These are phyloP conservation scores for Drosophila eugracilis DNA, from an alignment of 1,140 invertebrate genomes.

Conservation along the genomic window DNA sequence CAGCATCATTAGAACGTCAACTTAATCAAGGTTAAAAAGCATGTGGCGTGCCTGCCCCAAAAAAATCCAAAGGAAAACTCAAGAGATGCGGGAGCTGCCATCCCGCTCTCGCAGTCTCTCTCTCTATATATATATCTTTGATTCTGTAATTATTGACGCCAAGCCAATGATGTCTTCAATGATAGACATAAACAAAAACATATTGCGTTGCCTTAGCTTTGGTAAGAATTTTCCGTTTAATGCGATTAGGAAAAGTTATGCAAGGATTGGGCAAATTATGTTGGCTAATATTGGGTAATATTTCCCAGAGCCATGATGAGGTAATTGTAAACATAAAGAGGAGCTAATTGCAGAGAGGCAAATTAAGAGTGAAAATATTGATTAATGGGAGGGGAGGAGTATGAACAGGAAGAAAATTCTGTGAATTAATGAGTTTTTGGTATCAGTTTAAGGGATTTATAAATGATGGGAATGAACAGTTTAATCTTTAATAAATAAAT, in stretches of 20 bases:
- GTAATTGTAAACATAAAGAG: slow-evolving; percentile 6
- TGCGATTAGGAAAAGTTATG: slow-evolving; percentile 59
- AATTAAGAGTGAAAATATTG: slow-evolving; percentile 1
- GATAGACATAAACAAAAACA: slow-evolving; percentile 38
- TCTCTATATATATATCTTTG: slow-evolving; percentile 15
- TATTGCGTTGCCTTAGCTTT: slow-evolving; percentile 29
- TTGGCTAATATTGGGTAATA: slow-evolving; percentile 41
- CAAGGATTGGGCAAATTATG: slow-evolving; percentile 50
- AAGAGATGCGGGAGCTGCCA: slow-evolving; percentile 19
- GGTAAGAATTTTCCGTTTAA: slow-evolving; percentile 32
- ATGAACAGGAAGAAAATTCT: too few species aligned
- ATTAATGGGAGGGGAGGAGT: background rate
- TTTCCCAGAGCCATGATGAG: slow-evolving; percentile 1
- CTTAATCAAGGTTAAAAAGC: slow-evolving; percentile 80
- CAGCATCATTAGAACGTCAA: slow-evolving; percentile 79
- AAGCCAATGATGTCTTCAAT: slow-evolving; percentile 12
- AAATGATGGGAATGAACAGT: background rate
- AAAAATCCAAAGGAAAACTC: slow-evolving; percentile 26
- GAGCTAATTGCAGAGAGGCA: background rate
- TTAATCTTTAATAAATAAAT: background rate
- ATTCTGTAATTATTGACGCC: slow-evolving; percentile 61
- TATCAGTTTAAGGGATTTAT: too few species aligned
- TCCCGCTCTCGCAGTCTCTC: background rate
- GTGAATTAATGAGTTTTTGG: too few species aligned
- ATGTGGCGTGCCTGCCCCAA: slow-evolving; percentile 56